Percentiles rank a stretch among this genome's conserved stretches.
Evolutionary conservation across 2,888 invertebrate genomes (phyloP).

Genomic region (Phaedon cochleariae): DNA sequence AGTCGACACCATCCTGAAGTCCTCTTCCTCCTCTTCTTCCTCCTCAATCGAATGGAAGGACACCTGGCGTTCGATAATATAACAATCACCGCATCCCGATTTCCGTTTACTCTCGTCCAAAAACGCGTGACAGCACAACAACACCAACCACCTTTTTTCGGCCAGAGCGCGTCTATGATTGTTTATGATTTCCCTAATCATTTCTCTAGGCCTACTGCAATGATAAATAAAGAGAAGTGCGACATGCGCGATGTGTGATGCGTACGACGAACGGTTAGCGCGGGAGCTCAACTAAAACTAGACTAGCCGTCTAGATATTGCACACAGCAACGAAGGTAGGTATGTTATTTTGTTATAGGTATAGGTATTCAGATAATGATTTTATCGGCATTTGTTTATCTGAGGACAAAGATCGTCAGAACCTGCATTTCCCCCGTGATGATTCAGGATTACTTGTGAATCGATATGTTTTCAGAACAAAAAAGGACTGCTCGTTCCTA

Average conservation of each 20-base stretch:
- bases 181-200: constrained; percentile 41
- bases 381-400: not conserved
- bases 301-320: too few relatives aligned
- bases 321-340: too few relatives aligned
- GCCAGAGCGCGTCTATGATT: constrained; percentile 33
- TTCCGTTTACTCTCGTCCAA: not conserved
- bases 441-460: not conserved
- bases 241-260: constrained; percentile 37
- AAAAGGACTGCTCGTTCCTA: too few relatives aligned
- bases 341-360: too few relatives aligned
- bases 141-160: constrained; percentile 30
- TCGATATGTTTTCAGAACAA: not conserved
- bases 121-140: constrained; percentile 20
- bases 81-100: constrained; percentile 32
- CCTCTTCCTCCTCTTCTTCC: not conserved
- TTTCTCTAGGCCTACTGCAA: constrained; percentile 32
- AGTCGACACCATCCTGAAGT: constrained; percentile 30
- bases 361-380: not conserved
- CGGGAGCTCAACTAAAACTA: too few relatives aligned
- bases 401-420: not conserved
- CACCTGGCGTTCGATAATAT: not conserved
- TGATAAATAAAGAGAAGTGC: constrained; percentile 24
- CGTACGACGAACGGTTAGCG: too few relatives aligned
- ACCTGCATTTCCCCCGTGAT: not conserved
- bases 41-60: not conserved